A percentile compares a stretch with the other conserved stretches of the same genome.
Evolutionary conservation across 2,113 vertebrate genomes (phyloP).

Genomic region (Hemiscyllium ocellatum): DNA sequence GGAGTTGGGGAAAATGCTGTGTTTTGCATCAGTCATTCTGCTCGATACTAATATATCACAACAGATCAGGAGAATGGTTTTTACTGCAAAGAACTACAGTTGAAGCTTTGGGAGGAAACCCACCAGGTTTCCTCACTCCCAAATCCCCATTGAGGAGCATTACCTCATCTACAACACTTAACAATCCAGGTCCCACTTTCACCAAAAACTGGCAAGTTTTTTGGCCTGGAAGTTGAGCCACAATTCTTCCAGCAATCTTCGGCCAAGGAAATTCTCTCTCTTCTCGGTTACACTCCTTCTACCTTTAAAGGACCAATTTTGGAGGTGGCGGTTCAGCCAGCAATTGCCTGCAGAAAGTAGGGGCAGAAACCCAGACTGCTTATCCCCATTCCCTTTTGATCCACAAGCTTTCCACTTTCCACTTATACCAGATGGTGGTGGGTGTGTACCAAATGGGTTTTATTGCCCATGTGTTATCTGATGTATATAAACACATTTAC

Average conservation of each 20-base stretch:
- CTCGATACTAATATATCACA: too few species aligned
- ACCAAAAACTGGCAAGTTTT: not conserved
- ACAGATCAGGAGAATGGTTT: too few species aligned
- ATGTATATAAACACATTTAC: too few species aligned
- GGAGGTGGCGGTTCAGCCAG: not conserved
- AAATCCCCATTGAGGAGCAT: not conserved
- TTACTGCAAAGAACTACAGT: not conserved
- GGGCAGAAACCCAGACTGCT: too few species aligned
- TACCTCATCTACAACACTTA: not conserved
- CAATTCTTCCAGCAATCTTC: not conserved
- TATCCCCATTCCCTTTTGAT: too few species aligned
- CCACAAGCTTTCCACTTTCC: too few species aligned
- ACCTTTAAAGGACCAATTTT: not conserved
- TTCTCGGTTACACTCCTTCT: not conserved
- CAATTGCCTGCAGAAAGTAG: too few species aligned
- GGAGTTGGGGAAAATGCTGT: too few species aligned
- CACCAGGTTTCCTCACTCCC: not conserved
- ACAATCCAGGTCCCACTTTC: not conserved
- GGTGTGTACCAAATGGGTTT: too few species aligned
- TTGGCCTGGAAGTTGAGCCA: not conserved
- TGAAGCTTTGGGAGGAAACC: not conserved
- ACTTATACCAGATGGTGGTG: too few species aligned
- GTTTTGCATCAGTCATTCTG: too few species aligned
- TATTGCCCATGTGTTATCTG: too few species aligned
- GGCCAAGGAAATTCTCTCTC: not conserved